Base-by-base conservation (phyloP, 2,888 invertebrate genomes). In the Anthophora plumipes region DNA sequence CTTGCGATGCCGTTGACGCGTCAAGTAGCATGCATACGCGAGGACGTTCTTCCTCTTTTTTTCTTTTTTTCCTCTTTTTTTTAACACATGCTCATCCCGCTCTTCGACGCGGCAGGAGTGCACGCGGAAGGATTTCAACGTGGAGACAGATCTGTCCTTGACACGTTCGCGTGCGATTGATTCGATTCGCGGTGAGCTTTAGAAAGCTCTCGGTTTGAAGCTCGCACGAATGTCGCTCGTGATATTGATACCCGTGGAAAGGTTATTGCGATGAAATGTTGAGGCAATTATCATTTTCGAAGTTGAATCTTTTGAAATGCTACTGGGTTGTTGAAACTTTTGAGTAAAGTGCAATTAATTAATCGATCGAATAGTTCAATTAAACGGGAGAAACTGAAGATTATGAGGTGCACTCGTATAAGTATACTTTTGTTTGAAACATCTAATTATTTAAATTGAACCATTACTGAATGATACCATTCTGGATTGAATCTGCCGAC, bases 111-210 rank as follows among this genome's bases (percentile, higher is more conserved):
- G 31, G 31, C 31, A 31, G 31, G 31, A 31, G 31, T 31, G 31
- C 31, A n/a, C n/a, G 59, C 22, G 39, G 17, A 55, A 63, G 79
- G 71, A 79, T 63, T 68, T 80, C 72, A 67, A 59, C 52, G 25
- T 31, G 55, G 37, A 55, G 43, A 41, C 64, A 48, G 68, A 71
- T 63, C 74, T 77, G 82, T 74, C 63, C 70, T 17, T 73, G 77
- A 71, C 82, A 68, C 77, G 77, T 46, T 66, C 43, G 39, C 46
- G 54, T 48, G 68, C 61, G 67, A 66, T 72, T 69, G 72, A 77
- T 76, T 59, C 64, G 59, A 55, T 61, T 37, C 48, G 60, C 41
- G 31, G n/a, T 7, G 43, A 41, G 48, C 41, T 68, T 67, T 39
- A 11, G 25, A 46, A 31, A 57, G 63, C 66, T 57, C 52, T 69